Percentiles rank a stretch among this genome's conserved stretches.
Conservation (phyloP, 2,797 vertebrate genomes). For the Rhabdomys pumilio region DNA sequence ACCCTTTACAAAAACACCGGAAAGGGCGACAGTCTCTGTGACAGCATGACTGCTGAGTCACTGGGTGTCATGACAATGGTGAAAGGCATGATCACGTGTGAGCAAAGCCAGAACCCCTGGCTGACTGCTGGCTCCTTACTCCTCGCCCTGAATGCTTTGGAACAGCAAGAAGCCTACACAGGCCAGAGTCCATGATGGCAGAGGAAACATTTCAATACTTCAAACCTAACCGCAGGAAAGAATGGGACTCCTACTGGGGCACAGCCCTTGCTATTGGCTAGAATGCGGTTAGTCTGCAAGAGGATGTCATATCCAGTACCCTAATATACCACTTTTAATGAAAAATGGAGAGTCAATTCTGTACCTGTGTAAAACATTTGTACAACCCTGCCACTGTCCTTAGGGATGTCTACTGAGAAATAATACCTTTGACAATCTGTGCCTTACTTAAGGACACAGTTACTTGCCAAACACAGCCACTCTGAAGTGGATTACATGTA, state of each 20-base stretch:
- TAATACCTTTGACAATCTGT: conserved; percentile 43
- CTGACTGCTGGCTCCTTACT: fast-evolving
- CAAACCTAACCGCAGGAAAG: not conserved
- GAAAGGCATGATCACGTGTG: conserved; percentile 70
- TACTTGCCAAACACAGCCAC: conserved; percentile 76
- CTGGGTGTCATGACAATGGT: conserved; percentile 79
- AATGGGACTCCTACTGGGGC: not conserved
- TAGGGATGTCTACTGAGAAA: conserved; percentile 67
- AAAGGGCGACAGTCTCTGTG: conserved; percentile 72
- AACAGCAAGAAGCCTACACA: not conserved
- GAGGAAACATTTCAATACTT: conserved; percentile 17
- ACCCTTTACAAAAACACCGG: conserved; percentile 85
- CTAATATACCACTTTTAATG: conserved; percentile 74
- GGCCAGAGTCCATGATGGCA: not conserved
- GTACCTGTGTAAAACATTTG: conserved; percentile 46
- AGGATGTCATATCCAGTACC: conserved; percentile 62
- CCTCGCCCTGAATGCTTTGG: not conserved
- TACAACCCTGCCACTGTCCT: conserved; percentile 42
- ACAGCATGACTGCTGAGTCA: conserved; percentile 65
- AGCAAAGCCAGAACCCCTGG: conserved; percentile 31
- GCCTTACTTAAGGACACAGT: conserved; percentile 70
- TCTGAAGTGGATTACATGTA: conserved; percentile 77
- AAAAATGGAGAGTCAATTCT: conserved; percentile 80
- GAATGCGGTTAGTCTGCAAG: conserved; percentile 69
- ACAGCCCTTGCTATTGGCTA: conserved; percentile 51